Evolutionary conservation across 1,140 invertebrate genomes (phyloP).

Genomic region (Popillia japonica): DNA sequence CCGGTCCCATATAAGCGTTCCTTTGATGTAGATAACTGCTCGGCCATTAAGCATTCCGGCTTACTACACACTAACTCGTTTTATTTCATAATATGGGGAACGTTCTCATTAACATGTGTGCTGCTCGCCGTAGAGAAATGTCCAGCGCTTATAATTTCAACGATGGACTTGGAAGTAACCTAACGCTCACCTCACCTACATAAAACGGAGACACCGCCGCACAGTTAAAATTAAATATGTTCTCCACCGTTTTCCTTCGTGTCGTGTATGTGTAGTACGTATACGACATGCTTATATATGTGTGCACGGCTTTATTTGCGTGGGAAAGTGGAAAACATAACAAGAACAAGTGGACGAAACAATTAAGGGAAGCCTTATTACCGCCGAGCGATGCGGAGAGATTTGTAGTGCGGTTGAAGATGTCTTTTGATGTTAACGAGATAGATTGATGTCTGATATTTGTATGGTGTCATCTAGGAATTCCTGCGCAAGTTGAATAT

Average conservation of each 20-base stretch:
- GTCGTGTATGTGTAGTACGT: not conserved
- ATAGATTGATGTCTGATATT: not conserved
- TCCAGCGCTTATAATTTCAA: conserved; percentile 14
- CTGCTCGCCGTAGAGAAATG: not conserved
- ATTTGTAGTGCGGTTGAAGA: not conserved
- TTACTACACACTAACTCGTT: not conserved
- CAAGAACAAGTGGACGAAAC: not conserved
- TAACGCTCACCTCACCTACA: not conserved
- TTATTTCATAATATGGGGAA: not conserved
- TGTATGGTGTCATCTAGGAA: not conserved
- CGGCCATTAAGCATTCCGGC: not conserved
- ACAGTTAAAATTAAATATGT: not conserved
- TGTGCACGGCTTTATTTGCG: not conserved
- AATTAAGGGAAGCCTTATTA: not conserved
- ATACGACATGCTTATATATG: not conserved
- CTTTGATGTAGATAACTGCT: conserved; percentile 7
- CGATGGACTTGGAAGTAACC: not conserved
- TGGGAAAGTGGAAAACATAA: not conserved
- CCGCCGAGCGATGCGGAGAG: not conserved
- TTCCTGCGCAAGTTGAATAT: not conserved
- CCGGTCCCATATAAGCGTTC: not conserved
- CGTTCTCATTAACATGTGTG: not conserved
- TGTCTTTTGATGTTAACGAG: conserved; percentile 4
- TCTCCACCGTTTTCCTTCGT: not conserved
- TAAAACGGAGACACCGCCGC: not conserved